These are phyloP conservation scores for Stenurella melanura DNA, from an alignment of 2,888 invertebrate species.

Conservation along the genomic window DNA sequence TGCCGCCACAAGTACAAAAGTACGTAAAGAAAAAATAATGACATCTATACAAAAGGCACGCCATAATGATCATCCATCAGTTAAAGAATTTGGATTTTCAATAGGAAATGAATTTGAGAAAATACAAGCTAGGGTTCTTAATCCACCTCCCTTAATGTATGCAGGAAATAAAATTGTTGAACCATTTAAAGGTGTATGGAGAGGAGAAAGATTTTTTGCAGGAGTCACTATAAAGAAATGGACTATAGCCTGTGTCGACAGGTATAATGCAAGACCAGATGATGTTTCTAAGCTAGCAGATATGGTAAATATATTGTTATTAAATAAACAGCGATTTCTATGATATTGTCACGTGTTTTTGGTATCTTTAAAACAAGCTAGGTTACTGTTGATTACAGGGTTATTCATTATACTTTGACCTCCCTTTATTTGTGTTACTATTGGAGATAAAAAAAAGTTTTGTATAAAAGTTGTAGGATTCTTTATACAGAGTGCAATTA, in stretches of 20 bases:
- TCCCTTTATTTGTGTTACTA: too few relatives aligned
- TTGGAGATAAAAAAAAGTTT: too few relatives aligned
- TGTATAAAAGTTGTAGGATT: too few relatives aligned
- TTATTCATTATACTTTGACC: too few relatives aligned
- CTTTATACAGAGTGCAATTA: too few relatives aligned
- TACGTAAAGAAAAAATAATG: conserved; percentile 87
- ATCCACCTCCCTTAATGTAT: conserved; percentile 85
- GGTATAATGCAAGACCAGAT: conserved; percentile 51
- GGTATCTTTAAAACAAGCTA: too few relatives aligned
- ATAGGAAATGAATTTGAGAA: conserved; percentile 84
- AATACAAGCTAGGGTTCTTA: conserved; percentile 86
- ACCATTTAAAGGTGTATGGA: conserved; percentile 74
- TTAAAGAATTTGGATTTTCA: conserved; percentile 87
- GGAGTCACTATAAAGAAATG: conserved; percentile 70
- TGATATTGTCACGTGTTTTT: too few relatives aligned
- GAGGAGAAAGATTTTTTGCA: conserved; percentile 68
- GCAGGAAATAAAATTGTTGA: conserved; percentile 60
- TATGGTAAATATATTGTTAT: conserved; percentile 63
- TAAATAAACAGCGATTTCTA: too few relatives aligned
- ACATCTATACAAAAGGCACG: conserved; percentile 61
- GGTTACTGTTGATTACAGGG: too few relatives aligned
- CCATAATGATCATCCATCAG: conserved; percentile 74
- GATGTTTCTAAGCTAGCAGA: conserved; percentile 62
- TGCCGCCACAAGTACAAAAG: conserved; percentile 88
- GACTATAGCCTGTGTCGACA: conserved; percentile 73